Evolutionary conservation across 1,140 invertebrate species (phyloP).

Genomic region (Carcinoscorpius rotundicauda): DNA sequence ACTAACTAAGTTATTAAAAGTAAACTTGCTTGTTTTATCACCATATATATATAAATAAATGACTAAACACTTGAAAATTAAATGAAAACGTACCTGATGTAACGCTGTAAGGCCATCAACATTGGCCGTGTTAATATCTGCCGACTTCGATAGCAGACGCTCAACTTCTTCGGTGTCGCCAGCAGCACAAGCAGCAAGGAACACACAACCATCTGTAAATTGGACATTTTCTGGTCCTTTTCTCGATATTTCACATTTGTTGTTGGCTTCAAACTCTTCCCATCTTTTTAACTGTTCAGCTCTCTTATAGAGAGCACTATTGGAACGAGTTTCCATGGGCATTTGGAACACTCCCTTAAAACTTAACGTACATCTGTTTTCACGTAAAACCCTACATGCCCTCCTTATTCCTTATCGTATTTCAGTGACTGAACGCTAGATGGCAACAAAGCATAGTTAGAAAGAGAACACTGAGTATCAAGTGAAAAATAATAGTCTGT

Average conservation of each 20-base stretch:
- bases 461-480: too few relatives aligned
- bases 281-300: slow-evolving; percentile 89
- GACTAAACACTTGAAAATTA: too few relatives aligned
- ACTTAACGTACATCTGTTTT: too few relatives aligned
- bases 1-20: too few relatives aligned
- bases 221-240: slow-evolving; percentile 45
- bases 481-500: too few relatives aligned
- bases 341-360: neutral
- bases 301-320: slow-evolving; percentile 73
- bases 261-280: slow-evolving; percentile 92
- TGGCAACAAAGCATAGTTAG: too few relatives aligned
- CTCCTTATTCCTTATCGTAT: too few relatives aligned
- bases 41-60: too few relatives aligned
- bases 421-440: too few relatives aligned
- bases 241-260: slow-evolving; percentile 42
- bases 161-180: slow-evolving; percentile 92
- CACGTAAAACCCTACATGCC: too few relatives aligned
- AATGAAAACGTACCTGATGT: slow-evolving; percentile 65
- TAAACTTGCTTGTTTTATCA: too few relatives aligned
- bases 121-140: slow-evolving; percentile 94
- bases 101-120: slow-evolving; percentile 94
- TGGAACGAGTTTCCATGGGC: slow-evolving; percentile 26
- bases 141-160: slow-evolving; percentile 71
- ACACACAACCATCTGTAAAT: slow-evolving; percentile 90
- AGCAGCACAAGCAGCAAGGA: slow-evolving; percentile 89